A percentile compares a stretch with the other conserved stretches of the same genome.
phyloP scores from a whole-genome alignment of 2,888 invertebrate species.

The Zonitis immaculata region DNA sequence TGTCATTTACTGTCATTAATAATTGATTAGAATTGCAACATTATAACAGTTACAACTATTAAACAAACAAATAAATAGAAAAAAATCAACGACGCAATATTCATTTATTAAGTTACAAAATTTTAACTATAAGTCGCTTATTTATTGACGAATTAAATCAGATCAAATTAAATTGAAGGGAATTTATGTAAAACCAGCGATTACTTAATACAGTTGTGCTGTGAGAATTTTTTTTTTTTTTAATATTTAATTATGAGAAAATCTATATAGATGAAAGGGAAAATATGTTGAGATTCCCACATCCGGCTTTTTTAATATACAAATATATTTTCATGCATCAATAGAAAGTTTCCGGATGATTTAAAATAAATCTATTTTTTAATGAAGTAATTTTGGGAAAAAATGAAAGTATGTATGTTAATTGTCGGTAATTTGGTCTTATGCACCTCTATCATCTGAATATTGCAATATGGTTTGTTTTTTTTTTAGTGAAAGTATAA shows the following conservation, averaged over 20 bases:
- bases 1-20: neutral
- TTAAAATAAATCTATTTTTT: too few species aligned
- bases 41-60: neutral
- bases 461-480: constrained; percentile 2
- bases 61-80: too few species aligned
- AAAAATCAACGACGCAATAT: too few species aligned
- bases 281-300: constrained; percentile 1
- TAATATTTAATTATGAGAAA: neutral
- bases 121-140: too few species aligned
- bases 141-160: too few species aligned
- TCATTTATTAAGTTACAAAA: neutral
- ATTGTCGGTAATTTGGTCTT: neutral
- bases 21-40: neutral
- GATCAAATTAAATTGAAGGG: neutral
- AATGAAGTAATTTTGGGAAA: too few species aligned
- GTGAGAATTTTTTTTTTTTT: neutral
- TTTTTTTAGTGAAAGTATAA: constrained; percentile 14
- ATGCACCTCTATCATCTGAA: neutral
- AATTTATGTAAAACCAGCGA: neutral
- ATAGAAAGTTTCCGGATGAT: constrained; percentile 5
- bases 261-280: neutral
- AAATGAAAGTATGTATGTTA: neutral
- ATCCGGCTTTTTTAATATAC: neutral
- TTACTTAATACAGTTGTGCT: neutral
- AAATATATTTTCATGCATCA: neutral